Percentiles rank a stretch among this genome's conserved stretches.
Evolutionary conservation across 2,113 vertebrate genomes (phyloP).

Genomic region (Probosciger aterrimus): DNA sequence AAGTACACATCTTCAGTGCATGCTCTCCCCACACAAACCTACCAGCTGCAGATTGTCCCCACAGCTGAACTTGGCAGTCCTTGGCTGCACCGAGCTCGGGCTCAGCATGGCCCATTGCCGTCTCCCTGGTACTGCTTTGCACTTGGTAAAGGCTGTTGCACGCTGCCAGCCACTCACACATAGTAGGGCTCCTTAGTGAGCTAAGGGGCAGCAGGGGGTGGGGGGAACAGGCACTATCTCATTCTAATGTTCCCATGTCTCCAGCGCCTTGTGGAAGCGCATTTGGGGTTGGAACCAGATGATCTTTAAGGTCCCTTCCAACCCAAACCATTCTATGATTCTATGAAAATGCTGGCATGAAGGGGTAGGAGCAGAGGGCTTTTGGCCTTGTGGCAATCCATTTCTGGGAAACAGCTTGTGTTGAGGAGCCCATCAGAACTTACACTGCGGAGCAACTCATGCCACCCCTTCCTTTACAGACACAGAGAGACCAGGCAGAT

Average conservation of each 20-base stretch:
- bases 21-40: background rate
- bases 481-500: background rate
- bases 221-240: background rate
- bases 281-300: background rate
- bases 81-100: rapidly evolving
- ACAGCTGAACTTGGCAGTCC: background rate
- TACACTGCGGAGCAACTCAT: background rate
- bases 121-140: background rate
- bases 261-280: background rate
- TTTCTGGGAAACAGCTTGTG: background rate
- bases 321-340: background rate
- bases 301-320: background rate
- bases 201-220: background rate
- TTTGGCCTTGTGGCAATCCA: background rate
- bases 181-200: background rate
- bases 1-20: background rate
- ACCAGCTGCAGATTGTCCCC: background rate
- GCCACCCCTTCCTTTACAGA: background rate
- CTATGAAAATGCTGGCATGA: background rate
- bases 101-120: rapidly evolving
- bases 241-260: background rate
- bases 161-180: background rate
- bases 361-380: background rate
- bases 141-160: background rate
- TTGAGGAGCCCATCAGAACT: background rate